Conservation (phyloP, 2,113 vertebrate species). For the Tupaia chinensis region DNA sequence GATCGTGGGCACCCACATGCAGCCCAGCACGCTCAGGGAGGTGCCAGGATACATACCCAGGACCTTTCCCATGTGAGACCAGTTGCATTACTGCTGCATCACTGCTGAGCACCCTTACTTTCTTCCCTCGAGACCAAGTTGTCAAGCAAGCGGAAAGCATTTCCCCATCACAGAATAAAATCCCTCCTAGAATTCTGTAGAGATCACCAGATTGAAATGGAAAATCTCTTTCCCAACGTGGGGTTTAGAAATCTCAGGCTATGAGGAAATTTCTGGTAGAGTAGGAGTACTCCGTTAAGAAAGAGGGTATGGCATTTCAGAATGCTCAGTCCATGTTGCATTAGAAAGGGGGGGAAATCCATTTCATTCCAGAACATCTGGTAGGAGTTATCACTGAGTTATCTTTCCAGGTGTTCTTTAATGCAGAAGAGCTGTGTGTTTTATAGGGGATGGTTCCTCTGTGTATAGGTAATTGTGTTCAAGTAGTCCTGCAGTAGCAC, state of each 20-base stretch:
- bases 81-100: too few relatives aligned
- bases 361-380: constrained; percentile 4
- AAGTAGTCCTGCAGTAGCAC: neutral
- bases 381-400: neutral
- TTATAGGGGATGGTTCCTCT: neutral
- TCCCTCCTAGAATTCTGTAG: constrained; percentile 15
- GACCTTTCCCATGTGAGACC: too few relatives aligned
- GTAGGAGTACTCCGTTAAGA: constrained; percentile 37
- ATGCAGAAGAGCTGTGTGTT: neutral
- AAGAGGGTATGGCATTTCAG: constrained; percentile 52
- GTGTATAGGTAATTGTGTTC: neutral
- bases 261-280: constrained; percentile 66
- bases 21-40: too few relatives aligned
- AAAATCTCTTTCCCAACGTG: constrained; percentile 69
- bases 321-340: neutral
- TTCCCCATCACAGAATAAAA: neutral
- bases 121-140: neutral
- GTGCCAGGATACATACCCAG: too few relatives aligned
- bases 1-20: too few relatives aligned
- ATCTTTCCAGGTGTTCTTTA: neutral
- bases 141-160: neutral
- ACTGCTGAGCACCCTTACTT: neutral
- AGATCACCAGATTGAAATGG: neutral
- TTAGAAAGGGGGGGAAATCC: neutral
- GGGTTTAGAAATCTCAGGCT: constrained; percentile 68